phyloP scores from a whole-genome alignment of 2,888 invertebrate species.

The Saturnia japonica region DNA sequence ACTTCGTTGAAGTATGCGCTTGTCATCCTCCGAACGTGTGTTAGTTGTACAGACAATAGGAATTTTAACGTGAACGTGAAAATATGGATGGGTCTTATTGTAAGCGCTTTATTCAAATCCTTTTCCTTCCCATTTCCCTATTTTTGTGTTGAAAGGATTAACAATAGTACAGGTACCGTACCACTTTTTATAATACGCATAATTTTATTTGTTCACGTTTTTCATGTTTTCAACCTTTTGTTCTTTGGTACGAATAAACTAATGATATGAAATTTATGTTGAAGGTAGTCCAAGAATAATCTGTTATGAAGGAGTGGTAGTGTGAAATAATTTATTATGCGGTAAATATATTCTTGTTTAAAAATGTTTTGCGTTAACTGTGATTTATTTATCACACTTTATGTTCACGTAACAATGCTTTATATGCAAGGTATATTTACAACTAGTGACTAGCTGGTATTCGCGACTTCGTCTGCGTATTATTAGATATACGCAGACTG shows the following conservation, averaged over 20 bases:
- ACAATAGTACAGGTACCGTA: slow-evolving; percentile 68
- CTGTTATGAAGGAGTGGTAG: background rate
- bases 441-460: no score
- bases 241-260: background rate
- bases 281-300: background rate
- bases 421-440: background rate
- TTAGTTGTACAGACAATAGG: slow-evolving; percentile 72
- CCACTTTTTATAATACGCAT: slow-evolving; percentile 53
- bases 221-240: background rate
- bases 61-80: slow-evolving; percentile 63
- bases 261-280: background rate
- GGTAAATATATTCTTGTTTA: background rate
- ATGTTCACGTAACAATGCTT: background rate
- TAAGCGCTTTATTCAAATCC: slow-evolving; percentile 64
- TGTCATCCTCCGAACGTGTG: slow-evolving; percentile 75
- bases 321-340: background rate
- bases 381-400: background rate
- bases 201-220: slow-evolving; percentile 37
- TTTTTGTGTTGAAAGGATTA: slow-evolving; percentile 76
- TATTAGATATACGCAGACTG: no score
- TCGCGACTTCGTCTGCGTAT: no score
- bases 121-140: slow-evolving; percentile 74
- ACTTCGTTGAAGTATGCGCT: slow-evolving; percentile 42
- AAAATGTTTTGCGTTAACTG: background rate
- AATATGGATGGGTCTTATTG: slow-evolving; percentile 72